Evolutionary conservation across 2,888 invertebrate species (phyloP), one percentile per base, ranked within the genome.

Genomic region (Mylabris sibirica): DNA sequence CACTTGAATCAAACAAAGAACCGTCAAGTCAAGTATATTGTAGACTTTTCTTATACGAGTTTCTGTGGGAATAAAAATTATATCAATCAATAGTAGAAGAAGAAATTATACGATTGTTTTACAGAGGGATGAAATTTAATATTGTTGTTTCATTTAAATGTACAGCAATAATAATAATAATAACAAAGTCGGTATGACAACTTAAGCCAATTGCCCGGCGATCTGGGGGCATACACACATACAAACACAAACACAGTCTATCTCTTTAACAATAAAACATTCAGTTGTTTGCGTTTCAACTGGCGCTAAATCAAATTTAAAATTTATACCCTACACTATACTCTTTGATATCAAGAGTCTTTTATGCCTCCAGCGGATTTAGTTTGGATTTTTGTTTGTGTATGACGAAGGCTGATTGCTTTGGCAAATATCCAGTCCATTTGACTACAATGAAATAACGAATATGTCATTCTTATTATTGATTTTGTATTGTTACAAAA

Each of bases 301-400:
- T 79, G 77, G 78, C 80, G 78, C 79, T 77, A 83, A 84, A 84
- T 84, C 82, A 78, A 84, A 84, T 84, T 84, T 84, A 84, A 84
- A 84, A 84, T 84, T 84, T 83, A 84, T 82, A 78, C 77, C 75
- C 78, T 73, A 69, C 78, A 78, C 78, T 73, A 69, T 77, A 78
- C 82, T 78, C 82, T 83, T 83, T 83, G 82, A 83, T 82, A 82
- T 80, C 78, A 71, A 74, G 75, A 78, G 78, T 80, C 80, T 80
- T 81, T 80, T 82, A 81, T 81, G 79, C 77, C 75, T 77, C 77
- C 71, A 76, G 76, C 76, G 81, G 81, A 80, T 81, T 81, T 79
- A 78, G 79, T 79, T 75, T 75, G 82, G 81, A 82, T 82, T 82
- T 82, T 82, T 82, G 82, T 79, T 80, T 79, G 81, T 78, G 79